Evolutionary conservation across 2,888 invertebrate genomes (phyloP).

Genomic region (Mesopsocus fuscifrons): DNA sequence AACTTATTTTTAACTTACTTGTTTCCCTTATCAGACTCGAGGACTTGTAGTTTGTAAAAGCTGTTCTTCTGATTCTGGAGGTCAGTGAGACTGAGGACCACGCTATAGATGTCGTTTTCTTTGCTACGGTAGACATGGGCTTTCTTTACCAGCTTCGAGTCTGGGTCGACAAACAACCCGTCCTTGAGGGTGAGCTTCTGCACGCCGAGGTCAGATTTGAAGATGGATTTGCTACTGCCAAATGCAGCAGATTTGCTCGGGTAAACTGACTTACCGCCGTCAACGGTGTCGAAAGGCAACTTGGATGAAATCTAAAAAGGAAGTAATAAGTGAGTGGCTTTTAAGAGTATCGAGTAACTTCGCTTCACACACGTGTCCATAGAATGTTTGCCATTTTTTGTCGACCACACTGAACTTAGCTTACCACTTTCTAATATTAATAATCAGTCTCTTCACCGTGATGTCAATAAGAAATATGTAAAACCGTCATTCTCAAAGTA

Average conservation of each 20-base stretch:
- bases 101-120: conserved; percentile 45
- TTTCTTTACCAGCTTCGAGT: conserved; percentile 53
- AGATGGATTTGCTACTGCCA: conserved; percentile 24
- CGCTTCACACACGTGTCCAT: too few species aligned
- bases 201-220: conserved; percentile 35
- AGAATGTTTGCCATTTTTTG: too few species aligned
- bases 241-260: conserved; percentile 19
- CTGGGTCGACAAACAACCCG: conserved; percentile 86
- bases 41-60: conserved; percentile 82
- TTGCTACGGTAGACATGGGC: conserved; percentile 56
- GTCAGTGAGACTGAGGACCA: conserved; percentile 68
- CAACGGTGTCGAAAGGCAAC: conserved; percentile 18
- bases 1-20: conserved; percentile 29
- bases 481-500: too few species aligned
- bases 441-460: too few species aligned
- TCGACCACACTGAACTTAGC: too few species aligned
- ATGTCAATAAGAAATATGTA: too few species aligned
- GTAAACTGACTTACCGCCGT: conserved; percentile 1
- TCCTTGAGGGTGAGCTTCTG: conserved; percentile 54
- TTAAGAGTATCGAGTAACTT: too few species aligned
- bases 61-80: conserved; percentile 77
- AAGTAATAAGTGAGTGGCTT: too few species aligned
- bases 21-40: conserved; percentile 47
- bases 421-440: too few species aligned
- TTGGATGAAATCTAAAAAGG: not conserved